Conservation (phyloP, 2,797 vertebrate genomes). For the Xerus rutilus region DNA sequence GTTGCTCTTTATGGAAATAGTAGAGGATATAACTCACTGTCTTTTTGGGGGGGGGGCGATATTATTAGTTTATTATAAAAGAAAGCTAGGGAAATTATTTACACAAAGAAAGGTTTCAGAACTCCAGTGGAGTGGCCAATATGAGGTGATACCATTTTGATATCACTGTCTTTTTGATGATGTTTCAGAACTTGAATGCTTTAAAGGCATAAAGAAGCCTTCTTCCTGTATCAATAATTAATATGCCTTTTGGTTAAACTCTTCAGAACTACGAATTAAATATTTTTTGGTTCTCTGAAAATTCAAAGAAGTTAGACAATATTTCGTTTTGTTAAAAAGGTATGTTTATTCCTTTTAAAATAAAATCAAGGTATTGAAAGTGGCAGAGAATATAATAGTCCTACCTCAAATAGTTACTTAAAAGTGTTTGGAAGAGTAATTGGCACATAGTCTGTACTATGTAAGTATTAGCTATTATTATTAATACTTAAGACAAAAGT, state of each 20-base stretch:
- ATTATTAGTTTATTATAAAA: constrained; percentile 16
- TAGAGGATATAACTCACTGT: neutral
- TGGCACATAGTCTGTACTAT: neutral
- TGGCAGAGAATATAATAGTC: constrained; percentile 35
- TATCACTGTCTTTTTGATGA: neutral
- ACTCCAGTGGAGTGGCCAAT: neutral
- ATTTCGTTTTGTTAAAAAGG: neutral
- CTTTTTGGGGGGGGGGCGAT: no score
- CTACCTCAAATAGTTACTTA: constrained; percentile 39
- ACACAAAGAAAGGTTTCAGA: neutral
- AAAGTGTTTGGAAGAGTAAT: neutral
- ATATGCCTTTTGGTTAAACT: neutral
- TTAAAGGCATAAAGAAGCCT: neutral
- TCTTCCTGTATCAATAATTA: neutral
- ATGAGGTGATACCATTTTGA: neutral
- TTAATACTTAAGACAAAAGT: neutral
- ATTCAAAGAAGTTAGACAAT: neutral
- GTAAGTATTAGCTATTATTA: neutral
- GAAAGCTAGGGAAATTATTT: constrained; percentile 22
- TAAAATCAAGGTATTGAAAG: constrained; percentile 7
- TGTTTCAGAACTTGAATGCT: neutral
- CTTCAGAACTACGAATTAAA: neutral
- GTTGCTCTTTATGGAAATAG: neutral
- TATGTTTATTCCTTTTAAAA: constrained; percentile 30
- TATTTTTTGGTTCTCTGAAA: neutral